Evolutionary conservation across 2,888 invertebrate species (phyloP), one percentile per base, ranked within the genome.

Genomic region (Andricus quercusramuli): DNA sequence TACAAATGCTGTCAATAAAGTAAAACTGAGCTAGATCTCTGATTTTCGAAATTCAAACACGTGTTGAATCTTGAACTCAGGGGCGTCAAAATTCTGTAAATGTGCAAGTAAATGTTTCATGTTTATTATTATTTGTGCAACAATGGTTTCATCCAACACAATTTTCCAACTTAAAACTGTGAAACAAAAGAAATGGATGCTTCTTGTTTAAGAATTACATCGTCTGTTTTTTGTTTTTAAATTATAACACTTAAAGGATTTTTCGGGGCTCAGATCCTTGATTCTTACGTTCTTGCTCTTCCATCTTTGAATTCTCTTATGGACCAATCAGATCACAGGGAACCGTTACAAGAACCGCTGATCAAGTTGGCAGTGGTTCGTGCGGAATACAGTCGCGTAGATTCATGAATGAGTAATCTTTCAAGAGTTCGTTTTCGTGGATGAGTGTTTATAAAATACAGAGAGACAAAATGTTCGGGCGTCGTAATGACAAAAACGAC

Each of bases 401-500:
- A 13, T 62, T 4, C 13, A 13, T 15, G 62, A 25, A 25, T 4
- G 0, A 17, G 5, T 9, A 11, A 15, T n/a, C 1, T 32, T 20
- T 47, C 29, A 32, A n/a, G 32, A 32, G 3, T 51, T 20, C 17
- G 11, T n/a, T 17, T 74, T 56, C 17, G 25, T 70, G 8, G 11
- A 70, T 56, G 56, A 74, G n/a, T 56, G 13, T 32, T 70, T 25
- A 13, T 79, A 5, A 20, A 37, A 79, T 15, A 44, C 6, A 41
- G n/a, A 17, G 15, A 41, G 62, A 2, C 20, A 29, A 74, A 8
- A 68, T 70, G 70, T 59, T 25, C 44, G 78, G 78, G 44, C 44
- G 32, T 17, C 68, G 70, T 17, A n/a, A 17, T 22, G 59, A 68
- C 32, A 64, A 64, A 44, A 3, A 1, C 25, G 44, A 37, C 59